These are phyloP conservation scores for Platycnemis pennipes DNA, from an alignment of 2,888 invertebrate species.

Conservation along the genomic window DNA sequence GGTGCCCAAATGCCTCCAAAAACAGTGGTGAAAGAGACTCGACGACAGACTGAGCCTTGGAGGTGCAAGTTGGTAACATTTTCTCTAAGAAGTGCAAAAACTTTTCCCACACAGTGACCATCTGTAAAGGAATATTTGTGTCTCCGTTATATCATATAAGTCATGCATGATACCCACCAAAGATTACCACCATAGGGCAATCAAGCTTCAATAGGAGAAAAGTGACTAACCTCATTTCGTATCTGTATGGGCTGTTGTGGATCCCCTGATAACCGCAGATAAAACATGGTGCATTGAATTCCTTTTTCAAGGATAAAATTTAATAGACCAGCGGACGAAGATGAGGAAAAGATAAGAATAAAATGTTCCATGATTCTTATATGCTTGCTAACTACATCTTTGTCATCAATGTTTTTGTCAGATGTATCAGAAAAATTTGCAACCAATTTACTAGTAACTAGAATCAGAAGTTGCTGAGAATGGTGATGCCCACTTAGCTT, in stretches of 20 bases:
- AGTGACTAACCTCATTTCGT: constrained; percentile 5
- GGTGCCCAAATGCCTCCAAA: constrained; percentile 19
- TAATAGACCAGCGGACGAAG: not conserved
- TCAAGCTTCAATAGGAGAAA: no score
- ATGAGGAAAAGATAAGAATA: not conserved
- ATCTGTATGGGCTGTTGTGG: not conserved
- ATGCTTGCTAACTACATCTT: not conserved
- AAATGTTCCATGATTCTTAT: not conserved
- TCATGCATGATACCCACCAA: no score
- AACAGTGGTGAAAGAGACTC: constrained; percentile 6
- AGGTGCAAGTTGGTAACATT: not conserved
- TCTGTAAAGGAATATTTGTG: not conserved
- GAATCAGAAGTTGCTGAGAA: constrained; percentile 2
- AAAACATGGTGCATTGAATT: not conserved
- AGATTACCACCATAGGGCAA: no score
- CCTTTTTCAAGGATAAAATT: constrained; percentile 31
- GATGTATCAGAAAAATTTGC: not conserved
- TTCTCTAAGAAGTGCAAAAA: constrained; percentile 31
- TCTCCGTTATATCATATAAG: no score
- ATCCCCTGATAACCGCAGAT: not conserved
- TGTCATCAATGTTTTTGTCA: not conserved
- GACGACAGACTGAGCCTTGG: not conserved
- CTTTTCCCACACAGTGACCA: constrained; percentile 20
- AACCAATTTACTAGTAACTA: not conserved
- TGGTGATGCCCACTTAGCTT: not conserved